phyloP scores from a whole-genome alignment of 2,797 vertebrate species.

The Antrozous pallidus region DNA sequence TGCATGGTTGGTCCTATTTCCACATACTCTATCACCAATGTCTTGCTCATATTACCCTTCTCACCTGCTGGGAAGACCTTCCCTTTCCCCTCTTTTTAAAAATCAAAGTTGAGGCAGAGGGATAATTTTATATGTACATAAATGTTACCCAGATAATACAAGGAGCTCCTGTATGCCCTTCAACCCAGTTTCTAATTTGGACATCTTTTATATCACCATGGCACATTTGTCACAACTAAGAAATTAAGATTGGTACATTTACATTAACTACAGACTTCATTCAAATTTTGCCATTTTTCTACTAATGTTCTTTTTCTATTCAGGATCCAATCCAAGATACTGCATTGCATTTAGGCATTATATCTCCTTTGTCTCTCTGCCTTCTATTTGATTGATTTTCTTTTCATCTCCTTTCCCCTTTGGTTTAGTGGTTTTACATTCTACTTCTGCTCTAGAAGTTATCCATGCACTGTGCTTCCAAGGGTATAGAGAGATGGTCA shows the following conservation, averaged over 20 bases:
- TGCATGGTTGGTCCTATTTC: not conserved
- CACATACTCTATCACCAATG: too few species aligned
- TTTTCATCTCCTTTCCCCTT: not conserved
- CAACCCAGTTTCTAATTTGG: not conserved
- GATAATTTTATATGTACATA: not conserved
- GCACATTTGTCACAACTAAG: not conserved
- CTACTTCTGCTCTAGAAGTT: slow-evolving; percentile 8
- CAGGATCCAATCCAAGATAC: not conserved
- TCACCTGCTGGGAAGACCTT: not conserved
- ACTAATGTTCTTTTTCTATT: not conserved
- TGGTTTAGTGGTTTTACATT: not conserved
- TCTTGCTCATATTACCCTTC: not conserved
- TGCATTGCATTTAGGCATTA: not conserved
- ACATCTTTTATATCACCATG: not conserved
- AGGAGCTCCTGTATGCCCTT: not conserved
- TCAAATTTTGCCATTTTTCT: not conserved
- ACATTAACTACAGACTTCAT: not conserved
- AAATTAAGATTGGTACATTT: not conserved
- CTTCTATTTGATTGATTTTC: not conserved
- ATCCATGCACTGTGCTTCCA: not conserved
- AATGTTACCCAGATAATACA: not conserved
- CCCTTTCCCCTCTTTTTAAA: not conserved
- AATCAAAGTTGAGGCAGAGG: not conserved
- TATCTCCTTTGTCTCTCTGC: not conserved
- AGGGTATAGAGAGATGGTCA: not conserved